Conservation (phyloP, 2,113 vertebrate species). For the Pristiophorus japonicus region DNA sequence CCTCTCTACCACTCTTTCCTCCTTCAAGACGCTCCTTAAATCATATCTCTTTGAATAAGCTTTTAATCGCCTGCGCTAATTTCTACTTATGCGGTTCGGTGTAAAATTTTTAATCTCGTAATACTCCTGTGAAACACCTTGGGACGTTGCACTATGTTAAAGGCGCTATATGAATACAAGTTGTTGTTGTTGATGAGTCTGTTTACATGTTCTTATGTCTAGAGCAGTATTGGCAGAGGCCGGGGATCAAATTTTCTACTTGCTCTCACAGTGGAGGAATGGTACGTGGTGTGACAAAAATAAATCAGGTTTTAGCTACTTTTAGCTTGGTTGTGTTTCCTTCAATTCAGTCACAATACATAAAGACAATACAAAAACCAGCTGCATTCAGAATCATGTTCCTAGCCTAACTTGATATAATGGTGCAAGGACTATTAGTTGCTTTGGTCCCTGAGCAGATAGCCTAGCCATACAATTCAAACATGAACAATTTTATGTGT, state of each 20-base stretch:
- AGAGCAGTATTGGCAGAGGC: neutral
- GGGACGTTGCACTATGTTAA: too few relatives aligned
- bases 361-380: neutral
- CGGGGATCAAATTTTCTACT: neutral
- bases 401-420: neutral
- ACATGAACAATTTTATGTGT: neutral
- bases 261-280: neutral
- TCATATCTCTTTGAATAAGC: too few relatives aligned
- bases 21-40: too few relatives aligned
- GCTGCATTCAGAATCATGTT: neutral
- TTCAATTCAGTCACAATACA: neutral
- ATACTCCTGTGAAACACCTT: too few relatives aligned
- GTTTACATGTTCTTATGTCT: neutral
- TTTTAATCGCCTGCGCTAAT: too few relatives aligned
- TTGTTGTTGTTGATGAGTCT: too few relatives aligned
- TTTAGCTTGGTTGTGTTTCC: neutral
- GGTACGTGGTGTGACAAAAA: neutral
- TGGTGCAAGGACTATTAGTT: neutral
- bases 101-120: too few relatives aligned
- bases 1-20: too few relatives aligned
- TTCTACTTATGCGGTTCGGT: too few relatives aligned
- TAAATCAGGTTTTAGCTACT: neutral
- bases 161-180: too few relatives aligned
- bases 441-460: neutral
- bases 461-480: neutral